These are phyloP conservation scores for Rhabdomys pumilio DNA, from an alignment of 2,797 vertebrate genomes.

Conservation along the genomic window DNA sequence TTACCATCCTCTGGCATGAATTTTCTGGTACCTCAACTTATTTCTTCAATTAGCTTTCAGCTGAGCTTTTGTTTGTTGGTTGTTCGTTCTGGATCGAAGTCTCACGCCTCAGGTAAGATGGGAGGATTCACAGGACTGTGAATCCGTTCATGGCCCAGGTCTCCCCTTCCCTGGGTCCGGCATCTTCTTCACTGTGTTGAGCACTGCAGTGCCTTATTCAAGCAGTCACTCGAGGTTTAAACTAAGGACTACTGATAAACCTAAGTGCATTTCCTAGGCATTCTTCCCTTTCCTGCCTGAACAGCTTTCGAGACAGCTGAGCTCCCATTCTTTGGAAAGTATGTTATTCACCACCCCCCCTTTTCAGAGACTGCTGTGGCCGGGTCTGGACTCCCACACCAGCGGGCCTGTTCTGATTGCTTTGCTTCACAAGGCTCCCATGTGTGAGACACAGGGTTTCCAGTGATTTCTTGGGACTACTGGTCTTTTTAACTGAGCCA, in stretches of 20 bases:
- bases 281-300: not conserved
- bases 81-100: not conserved
- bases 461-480: not conserved
- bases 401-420: no score
- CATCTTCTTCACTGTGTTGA: not conserved
- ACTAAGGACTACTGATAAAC: not conserved
- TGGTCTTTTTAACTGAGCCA: not conserved
- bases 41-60: not conserved
- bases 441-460: rapidly evolving
- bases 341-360: not conserved
- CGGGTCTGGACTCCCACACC: not conserved
- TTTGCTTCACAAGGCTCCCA: not conserved
- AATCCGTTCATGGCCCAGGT: not conserved
- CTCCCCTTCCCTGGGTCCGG: not conserved
- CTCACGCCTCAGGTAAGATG: not conserved
- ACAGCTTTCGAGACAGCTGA: no score
- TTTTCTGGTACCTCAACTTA: not conserved
- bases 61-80: not conserved
- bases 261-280: not conserved
- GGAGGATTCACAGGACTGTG: not conserved
- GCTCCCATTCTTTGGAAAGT: not conserved
- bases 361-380: not conserved
- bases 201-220: not conserved
- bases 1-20: not conserved
- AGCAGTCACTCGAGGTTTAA: not conserved